Base-by-base conservation (phyloP, 2,888 invertebrate genomes). In the Lapara coniferarum region DNA sequence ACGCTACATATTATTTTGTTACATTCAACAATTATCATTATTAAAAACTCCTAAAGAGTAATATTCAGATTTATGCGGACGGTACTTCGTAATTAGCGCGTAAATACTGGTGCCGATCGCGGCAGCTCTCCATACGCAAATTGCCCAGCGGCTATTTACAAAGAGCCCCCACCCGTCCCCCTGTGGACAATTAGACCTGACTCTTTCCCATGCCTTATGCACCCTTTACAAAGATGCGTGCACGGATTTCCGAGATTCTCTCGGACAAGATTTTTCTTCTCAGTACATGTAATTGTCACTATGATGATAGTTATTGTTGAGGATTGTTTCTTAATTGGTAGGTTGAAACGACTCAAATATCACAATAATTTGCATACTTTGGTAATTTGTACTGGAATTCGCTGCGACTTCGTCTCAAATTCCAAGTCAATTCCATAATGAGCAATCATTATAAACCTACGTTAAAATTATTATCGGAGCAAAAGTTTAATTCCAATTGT, bases 101-200 rank as follows among this genome's bases (percentile, higher is more conserved):
- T 84, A 85, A 86, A 83, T 85, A 83, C 30, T 57, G 81, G 77
- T 80, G 72, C 78, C 80, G 80, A 81, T 84, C 80, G 81, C 77
- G 77, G 77, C 78, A 72, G 76, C 75, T 76, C 79, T 78, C 85
- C 83, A 88, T 88, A 88, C 86, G 85, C 88, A 89, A 90, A 89
- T 90, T 89, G 86, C 88, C 87, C 77, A 80, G 80, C 85, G 89
- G 91, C 88, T 90, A 81, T 91, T 89, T 89, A 85, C 90, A 89
- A 88, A 89, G 85, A 49, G 13, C 63, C 13, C 19, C 19, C 44
- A 44, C 74, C 76, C 74, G 75, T 77, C 75, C 72, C 74, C 69
- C 71, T 58, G 75, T 72, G 80, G 82, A 85, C 86, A 85, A 87
- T 88, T 88, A 88, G 76, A 74, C 72, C 71, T 66, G 59, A 71